phyloP scores from a whole-genome alignment of 1,140 invertebrate genomes.

The Micrasema minimum region DNA sequence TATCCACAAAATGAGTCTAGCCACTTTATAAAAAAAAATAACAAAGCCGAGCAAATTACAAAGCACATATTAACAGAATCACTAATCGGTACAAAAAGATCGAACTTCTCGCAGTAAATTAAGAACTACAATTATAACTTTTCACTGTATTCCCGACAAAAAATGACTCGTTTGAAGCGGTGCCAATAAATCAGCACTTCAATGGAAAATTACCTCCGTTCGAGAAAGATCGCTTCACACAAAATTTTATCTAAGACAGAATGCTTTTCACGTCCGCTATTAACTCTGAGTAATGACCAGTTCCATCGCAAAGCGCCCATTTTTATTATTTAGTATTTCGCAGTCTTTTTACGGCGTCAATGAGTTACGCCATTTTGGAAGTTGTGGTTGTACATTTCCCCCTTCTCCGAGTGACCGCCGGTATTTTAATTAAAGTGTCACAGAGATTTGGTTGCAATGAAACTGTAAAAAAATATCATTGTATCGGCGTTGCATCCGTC shows the following conservation, averaged over 20 bases:
- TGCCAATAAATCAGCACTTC: constrained; percentile 3
- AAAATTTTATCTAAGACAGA: constrained; percentile 27
- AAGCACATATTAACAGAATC: too few relatives aligned
- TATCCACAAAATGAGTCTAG: too few relatives aligned
- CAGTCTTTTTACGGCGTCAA: constrained; percentile 47
- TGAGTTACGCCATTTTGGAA: constrained; percentile 42
- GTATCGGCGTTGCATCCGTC: constrained; percentile 29
- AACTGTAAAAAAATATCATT: constrained; percentile 43
- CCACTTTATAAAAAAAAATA: too few relatives aligned
- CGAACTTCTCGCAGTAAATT: too few relatives aligned
- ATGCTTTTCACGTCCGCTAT: constrained; percentile 47
- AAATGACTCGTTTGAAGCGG: background rate
- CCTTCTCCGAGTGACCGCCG: constrained; percentile 31
- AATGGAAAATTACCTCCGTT: constrained; percentile 29
- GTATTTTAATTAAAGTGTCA: constrained; percentile 43
- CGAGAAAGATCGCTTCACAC: constrained; percentile 18
- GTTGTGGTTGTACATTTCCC: constrained; percentile 36
- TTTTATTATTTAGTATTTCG: constrained; percentile 53
- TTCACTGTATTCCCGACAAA: background rate
- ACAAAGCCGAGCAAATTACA: too few relatives aligned
- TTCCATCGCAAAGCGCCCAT: constrained; percentile 37
- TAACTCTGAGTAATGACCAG: constrained; percentile 49
- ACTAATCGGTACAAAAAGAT: too few relatives aligned
- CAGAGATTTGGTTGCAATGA: constrained; percentile 24
- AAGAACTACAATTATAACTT: too few relatives aligned